phyloP scores from a whole-genome alignment of 2,113 vertebrate genomes.

The Leucosticte australis region DNA sequence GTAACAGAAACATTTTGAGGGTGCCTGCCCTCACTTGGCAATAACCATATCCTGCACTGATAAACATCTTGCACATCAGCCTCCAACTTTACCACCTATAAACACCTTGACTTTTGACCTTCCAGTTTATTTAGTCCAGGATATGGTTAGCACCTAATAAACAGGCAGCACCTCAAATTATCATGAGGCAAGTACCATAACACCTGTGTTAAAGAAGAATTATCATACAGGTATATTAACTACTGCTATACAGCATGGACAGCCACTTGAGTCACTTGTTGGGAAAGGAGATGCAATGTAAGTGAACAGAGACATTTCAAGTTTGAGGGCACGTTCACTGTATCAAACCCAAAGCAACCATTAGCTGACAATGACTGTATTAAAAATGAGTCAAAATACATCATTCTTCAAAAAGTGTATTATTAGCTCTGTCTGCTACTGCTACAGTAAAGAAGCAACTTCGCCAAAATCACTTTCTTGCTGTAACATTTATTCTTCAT shows the following conservation, averaged over 20 bases:
- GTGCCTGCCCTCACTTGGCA: neutral
- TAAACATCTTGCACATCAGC: slow-evolving; percentile 64
- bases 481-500: neutral
- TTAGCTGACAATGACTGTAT: neutral
- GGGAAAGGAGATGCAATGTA: neutral
- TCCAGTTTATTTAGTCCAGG: slow-evolving; percentile 63
- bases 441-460: neutral
- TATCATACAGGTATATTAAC: neutral
- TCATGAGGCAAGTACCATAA: neutral
- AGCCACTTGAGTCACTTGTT: neutral
- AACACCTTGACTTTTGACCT: slow-evolving; percentile 64
- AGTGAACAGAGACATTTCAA: neutral
- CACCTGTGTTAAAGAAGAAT: neutral
- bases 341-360: neutral
- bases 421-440: neutral
- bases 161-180: slow-evolving; percentile 53
- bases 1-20: slow-evolving; percentile 17
- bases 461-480: neutral
- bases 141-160: slow-evolving; percentile 70
- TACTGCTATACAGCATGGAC: neutral
- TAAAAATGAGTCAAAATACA: neutral
- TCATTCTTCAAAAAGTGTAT: neutral
- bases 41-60: slow-evolving; percentile 44
- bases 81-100: slow-evolving; percentile 60
- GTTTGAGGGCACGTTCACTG: neutral